A percentile compares a stretch with the other conserved stretches of the same genome.
phyloP scores from a whole-genome alignment of 2,113 vertebrate genomes.

The Lepidothrix coronata region DNA sequence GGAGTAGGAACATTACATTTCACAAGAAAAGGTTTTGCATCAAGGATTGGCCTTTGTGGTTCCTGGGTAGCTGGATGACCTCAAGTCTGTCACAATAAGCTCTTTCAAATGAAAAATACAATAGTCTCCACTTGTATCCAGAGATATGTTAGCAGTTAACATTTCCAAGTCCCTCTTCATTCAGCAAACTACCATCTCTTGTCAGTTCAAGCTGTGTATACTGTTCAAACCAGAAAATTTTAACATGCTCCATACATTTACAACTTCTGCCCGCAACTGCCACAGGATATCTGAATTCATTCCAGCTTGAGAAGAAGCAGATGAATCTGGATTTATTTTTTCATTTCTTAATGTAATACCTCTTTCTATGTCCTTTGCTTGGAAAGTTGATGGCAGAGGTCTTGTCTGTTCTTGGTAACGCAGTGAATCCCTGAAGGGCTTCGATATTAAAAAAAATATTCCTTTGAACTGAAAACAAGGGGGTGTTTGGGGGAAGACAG shows the following conservation, averaged over 20 bases:
- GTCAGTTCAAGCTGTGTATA: background rate
- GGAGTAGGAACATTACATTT: background rate
- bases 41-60: background rate
- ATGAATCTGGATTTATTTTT: background rate
- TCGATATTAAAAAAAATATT: background rate
- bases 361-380: background rate
- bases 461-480: background rate
- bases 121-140: background rate
- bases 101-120: background rate
- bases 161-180: background rate
- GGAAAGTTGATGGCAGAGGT: background rate
- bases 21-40: background rate
- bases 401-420: background rate
- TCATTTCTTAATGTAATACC: background rate
- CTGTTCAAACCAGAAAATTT: background rate
- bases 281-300: background rate
- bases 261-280: background rate
- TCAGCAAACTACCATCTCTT: background rate
- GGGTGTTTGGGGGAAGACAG: background rate
- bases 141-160: background rate
- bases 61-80: background rate
- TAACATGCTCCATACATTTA: background rate
- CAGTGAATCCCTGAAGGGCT: background rate
- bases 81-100: background rate
- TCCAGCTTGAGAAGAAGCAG: background rate